Base-by-base conservation (phyloP, 2,797 vertebrate species). In the Halcyon chelicuti region DNA sequence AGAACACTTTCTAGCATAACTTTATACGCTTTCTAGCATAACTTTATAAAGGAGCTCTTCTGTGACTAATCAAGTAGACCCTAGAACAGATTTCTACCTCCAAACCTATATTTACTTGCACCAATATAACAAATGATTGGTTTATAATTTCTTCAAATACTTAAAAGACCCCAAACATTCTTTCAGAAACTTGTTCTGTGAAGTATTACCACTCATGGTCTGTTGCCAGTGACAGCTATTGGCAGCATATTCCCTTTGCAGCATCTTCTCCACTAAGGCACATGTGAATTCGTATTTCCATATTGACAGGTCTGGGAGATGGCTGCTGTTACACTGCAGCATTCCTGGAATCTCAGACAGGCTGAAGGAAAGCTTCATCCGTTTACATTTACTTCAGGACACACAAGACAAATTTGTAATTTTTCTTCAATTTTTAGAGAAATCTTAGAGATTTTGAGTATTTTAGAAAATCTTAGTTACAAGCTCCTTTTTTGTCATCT, bases 381-480 rank as follows among this genome's bases (percentile, higher is more conserved):
- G 42, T 58, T 94, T 90, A 88, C 49, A 89, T 76, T 93, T 80
- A 82, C 73, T 88, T 84, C 79, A 40, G n/a, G 68, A 92, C 75
- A 44, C 14, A 3, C 14, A 33, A 90, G 78, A 90, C 31, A 81
- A 72, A 78, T 67, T 25, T 44, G 26, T 60, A 31, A 31, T 74
- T 91, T 46, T 68, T 57, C 42, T 29, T 78, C 33, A 67, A 21
- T 5, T 42, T 42, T 42, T 42, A 42, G 40, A 42, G 40, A 42
- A 42, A 42, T 42, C 40, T 42, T 42, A 17, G 40, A 42, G 40
- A 17, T 42, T 7, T 16, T 7, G 40, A 12, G 25, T 46, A 71
- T 46, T 28, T 77, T 75, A 65, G 31, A 92, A 31, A 94, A 83
- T 65, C 42, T 72, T 66, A 54, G 14, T 65, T 81, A 74, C 46